Base-by-base conservation (phyloP, 2,888 invertebrate genomes). In the Seira sanloemensis region DNA sequence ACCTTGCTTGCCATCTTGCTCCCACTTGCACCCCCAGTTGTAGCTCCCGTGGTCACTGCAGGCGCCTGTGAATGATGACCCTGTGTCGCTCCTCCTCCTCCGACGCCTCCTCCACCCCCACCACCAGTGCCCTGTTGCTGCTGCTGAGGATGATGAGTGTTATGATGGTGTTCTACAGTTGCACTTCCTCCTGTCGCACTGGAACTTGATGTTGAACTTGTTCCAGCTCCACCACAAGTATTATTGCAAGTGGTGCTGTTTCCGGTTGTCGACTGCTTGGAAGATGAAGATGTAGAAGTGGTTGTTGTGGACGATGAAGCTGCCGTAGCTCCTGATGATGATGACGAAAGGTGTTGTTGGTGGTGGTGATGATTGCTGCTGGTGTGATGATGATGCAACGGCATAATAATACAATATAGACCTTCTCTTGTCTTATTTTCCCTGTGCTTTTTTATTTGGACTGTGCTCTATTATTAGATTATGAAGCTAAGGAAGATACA, bases 351-450 rank as follows among this genome's bases (percentile, higher is more conserved):
- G 46, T 65, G 69, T 18, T 37, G 37, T 25, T 78, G 80, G 27
- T 74, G 79, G 24, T 80, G 80, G 73, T 81, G 81, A 66, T 81
- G 75, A 81, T 75, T 81, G 75, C 69, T 76, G 65, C 75, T 81
- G 69, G 62, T 71, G 25, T 81, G 81, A 76, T 81, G 81, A 76
- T 81, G 81, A 81, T 81, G 81, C 81, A 81, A 81, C 81, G 81
- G 81, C 81, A 81, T 81, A 68, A 81, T 75, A 79, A 27, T 50
- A 69, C 37, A 37, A 37, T 37, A 37, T 37, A 37, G 37, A 37
- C 4, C 37, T 37, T 37, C 5, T 4, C 12, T 37, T 12, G 4
- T 37, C 37, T 37, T 37, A 37, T 37, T 37, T 37, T 37, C 37
- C 37, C 37, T 37, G 37, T 37, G 37, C 37, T 37, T 37, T n/a